These are phyloP conservation scores for Arnoldichthys spilopterus DNA, from an alignment of 2,797 vertebrate species.

Conservation along the genomic window DNA sequence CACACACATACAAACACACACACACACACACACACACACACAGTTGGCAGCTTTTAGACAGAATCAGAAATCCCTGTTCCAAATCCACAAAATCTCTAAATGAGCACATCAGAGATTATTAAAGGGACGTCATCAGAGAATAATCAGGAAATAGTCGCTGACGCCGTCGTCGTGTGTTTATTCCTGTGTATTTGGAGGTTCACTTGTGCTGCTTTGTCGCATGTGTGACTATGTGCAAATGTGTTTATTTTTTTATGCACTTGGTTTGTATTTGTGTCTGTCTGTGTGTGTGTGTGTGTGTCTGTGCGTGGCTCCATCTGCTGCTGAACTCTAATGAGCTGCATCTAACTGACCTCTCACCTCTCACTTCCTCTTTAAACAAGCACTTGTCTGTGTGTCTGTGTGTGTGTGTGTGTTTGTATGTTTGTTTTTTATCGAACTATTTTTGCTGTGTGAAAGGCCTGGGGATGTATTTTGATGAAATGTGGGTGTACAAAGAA, in stretches of 20 bases:
- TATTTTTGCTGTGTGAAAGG: constrained; percentile 12
- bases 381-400: constrained; percentile 41
- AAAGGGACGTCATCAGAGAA: constrained; percentile 2
- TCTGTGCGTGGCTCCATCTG: constrained; percentile 65
- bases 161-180: neutral
- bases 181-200: neutral
- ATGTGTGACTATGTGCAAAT: neutral
- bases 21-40: neutral
- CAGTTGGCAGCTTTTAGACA: constrained; percentile 13
- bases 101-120: neutral
- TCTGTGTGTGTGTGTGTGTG: constrained; percentile 36
- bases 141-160: neutral
- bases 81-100: constrained; percentile 16
- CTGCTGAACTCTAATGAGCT: constrained; percentile 64
- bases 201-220: neutral
- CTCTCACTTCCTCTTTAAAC: constrained; percentile 62
- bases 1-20: neutral
- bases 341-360: constrained; percentile 65
- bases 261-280: constrained; percentile 28
- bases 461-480: constrained; percentile 16
- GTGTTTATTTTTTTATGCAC: constrained; percentile 24
- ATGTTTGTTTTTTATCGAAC: neutral
- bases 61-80: constrained; percentile 7
- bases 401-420: constrained; percentile 10
- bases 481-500: constrained; percentile 12